A percentile compares a stretch with the other conserved stretches of the same genome.
phyloP scores from a whole-genome alignment of 2,797 vertebrate genomes.

The Sebastes hubbsi region DNA sequence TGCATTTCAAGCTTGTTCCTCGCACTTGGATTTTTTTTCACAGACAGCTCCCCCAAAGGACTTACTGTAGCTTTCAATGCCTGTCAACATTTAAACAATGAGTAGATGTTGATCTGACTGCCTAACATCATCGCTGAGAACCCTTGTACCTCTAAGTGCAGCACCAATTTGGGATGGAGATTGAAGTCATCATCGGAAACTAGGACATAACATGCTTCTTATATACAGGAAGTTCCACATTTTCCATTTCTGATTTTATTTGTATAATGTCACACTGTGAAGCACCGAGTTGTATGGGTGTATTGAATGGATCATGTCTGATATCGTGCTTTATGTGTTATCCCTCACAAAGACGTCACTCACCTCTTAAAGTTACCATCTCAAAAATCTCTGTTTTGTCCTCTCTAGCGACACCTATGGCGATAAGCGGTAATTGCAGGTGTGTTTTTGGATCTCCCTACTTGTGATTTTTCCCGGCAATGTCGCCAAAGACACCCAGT shows the following conservation, averaged over 20 bases:
- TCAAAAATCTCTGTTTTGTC: background rate
- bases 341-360: background rate
- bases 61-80: conserved; percentile 43
- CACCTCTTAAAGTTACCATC: background rate
- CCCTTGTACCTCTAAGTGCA: background rate
- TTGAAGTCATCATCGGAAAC: background rate
- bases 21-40: conserved; percentile 52
- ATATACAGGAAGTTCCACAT: too few relatives aligned
- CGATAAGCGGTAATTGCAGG: background rate
- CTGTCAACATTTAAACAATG: conserved; percentile 22
- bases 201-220: background rate
- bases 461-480: too few relatives aligned
- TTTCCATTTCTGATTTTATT: background rate
- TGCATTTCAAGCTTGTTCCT: conserved; percentile 34
- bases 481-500: too few relatives aligned
- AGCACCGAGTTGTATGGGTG: background rate
- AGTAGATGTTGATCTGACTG: conserved; percentile 27
- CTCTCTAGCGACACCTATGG: background rate
- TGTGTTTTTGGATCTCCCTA: background rate
- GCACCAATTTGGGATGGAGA: background rate
- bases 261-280: background rate
- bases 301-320: background rate
- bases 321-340: background rate
- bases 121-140: background rate
- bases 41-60: conserved; percentile 33